Percentiles rank a stretch among this genome's conserved stretches.
Conservation (phyloP, 2,113 vertebrate genomes). For the Planiliza haematocheilus region DNA sequence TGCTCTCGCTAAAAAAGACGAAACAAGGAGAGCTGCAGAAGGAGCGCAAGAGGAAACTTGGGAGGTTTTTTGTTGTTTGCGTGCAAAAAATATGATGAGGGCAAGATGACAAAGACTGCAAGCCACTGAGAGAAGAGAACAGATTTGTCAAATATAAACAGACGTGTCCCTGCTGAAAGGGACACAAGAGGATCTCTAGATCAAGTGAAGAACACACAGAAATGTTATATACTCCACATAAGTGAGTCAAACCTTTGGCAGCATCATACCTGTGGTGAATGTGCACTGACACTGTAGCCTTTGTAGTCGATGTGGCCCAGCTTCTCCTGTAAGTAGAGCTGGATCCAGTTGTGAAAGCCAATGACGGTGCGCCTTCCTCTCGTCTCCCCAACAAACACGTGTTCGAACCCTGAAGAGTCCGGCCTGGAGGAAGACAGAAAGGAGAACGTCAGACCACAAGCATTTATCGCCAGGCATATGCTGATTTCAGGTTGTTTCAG, state of each 20-base stretch:
- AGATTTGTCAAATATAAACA: not conserved
- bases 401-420: constrained; percentile 87
- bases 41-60: not conserved
- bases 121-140: not conserved
- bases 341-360: constrained; percentile 88
- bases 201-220: too few species aligned
- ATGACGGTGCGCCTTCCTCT: constrained; percentile 83
- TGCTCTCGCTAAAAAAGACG: not conserved
- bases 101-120: not conserved
- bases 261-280: constrained; percentile 76
- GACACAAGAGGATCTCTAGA: too few species aligned
- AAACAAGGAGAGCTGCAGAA: not conserved
- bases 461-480: not conserved
- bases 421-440: constrained; percentile 69
- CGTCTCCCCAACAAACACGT: constrained; percentile 87
- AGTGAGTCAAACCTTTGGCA: not conserved
- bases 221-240: too few species aligned
- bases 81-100: not conserved
- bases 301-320: constrained; percentile 86
- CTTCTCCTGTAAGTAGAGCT: constrained; percentile 87
- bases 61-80: constrained; percentile 22
- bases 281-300: constrained; percentile 81
- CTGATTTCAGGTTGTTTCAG: not conserved
- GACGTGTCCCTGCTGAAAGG: too few species aligned
- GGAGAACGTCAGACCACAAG: not conserved